Evolutionary conservation across 2,113 vertebrate genomes (phyloP), one percentile per base, ranked within the genome.

Genomic region (Siniperca chuatsi): DNA sequence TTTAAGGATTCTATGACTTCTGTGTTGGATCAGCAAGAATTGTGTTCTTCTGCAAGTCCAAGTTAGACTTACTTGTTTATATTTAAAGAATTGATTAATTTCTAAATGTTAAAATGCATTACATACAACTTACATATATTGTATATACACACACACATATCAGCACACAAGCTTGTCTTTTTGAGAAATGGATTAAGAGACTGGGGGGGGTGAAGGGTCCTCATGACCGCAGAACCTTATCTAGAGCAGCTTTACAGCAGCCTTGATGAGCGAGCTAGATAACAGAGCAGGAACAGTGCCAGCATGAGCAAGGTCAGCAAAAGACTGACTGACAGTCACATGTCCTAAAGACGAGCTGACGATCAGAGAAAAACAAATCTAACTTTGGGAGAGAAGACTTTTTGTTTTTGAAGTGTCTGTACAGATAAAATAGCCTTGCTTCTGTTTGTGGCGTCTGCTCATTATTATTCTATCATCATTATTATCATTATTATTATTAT

Each of bases 201-300:
- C 69, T 60, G 64, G 3, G 46, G 7, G 64, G 23, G 58, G 54
- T 70, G 60, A 84, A 79, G 75, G 74, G 79, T 75, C 77, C 75
- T 70, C 58, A n/a, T 78, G 84, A 79, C 62, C 79, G 7, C 4
- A 40, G 75, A 60, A 25, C 79, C 86, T 90, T 90, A 94, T 93
- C 90, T 85, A 2, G 46, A 89, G 78, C 78, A n/a, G 84, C 84
- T 77, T 57, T 58, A 50, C 68, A 66, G 78, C 71, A 70, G 84
- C 33, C 16, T 10, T 15, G 79, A 79, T 86, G 82, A 78, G 79
- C 4, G 1, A 12, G 3, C 65, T 4, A 37, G 87, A 92, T 92
- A 89, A 75, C 52, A 16, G 74, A 13, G 62, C 50, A 40, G 66
- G n/a, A 66, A 68, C 29, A 67, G 64, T 33, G 60, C 21, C 55